Conservation (phyloP, 2,888 invertebrate species). For the Cecidostiba fungosa region DNA sequence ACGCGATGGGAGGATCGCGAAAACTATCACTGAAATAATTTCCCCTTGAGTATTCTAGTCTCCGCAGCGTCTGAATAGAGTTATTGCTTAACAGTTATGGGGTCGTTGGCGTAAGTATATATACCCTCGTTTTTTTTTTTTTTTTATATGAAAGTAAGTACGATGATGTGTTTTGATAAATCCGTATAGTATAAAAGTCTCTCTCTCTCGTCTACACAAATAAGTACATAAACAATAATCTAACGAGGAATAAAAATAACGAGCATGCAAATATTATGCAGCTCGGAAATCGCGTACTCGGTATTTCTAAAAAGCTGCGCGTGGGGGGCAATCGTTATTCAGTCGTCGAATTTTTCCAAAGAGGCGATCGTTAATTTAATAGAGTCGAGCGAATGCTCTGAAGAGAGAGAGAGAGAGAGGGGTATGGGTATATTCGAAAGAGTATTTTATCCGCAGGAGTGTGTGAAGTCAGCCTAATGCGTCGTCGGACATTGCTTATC, state of each 20-base stretch:
- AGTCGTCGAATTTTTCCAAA: background rate
- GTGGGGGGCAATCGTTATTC: background rate
- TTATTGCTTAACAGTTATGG: slow-evolving; percentile 64
- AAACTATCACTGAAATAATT: slow-evolving; percentile 48
- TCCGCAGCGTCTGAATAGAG: slow-evolving; percentile 54
- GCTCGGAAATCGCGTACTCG: background rate
- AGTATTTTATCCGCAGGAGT: slow-evolving; percentile 47
- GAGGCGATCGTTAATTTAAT: slow-evolving; percentile 48
- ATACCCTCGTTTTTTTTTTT: slow-evolving; percentile 42
- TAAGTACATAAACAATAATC: no score
- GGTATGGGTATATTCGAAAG: background rate
- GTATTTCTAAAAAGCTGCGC: background rate
- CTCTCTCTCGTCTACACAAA: no score
- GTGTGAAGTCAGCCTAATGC: slow-evolving; percentile 65
- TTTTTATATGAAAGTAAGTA: no score
- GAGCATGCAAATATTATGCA: no score
- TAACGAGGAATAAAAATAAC: no score
- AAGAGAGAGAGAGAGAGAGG: background rate
- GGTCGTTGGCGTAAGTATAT: slow-evolving; percentile 61
- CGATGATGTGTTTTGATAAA: slow-evolving; percentile 57
- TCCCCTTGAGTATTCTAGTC: slow-evolving; percentile 38
- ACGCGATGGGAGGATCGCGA: background rate
- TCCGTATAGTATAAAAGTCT: background rate
- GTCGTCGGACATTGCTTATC: slow-evolving; percentile 70
- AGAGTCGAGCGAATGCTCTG: background rate